Base-by-base conservation (phyloP, 2,797 vertebrate species). In the Gymnocypris eckloni region DNA sequence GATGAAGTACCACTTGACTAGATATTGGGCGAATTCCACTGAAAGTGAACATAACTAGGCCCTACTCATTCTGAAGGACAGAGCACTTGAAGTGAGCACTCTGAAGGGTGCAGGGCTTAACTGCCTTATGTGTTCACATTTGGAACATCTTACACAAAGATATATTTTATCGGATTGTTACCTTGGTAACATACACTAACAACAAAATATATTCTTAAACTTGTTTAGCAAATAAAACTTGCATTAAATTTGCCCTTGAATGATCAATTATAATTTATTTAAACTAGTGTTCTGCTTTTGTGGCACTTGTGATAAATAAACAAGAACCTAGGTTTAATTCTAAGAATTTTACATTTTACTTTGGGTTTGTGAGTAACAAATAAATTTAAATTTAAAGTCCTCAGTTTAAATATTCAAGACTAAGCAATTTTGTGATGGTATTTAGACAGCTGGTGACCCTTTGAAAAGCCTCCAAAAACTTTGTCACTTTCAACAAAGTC, bases 1-100 rank as follows among this genome's bases (percentile, higher is more conserved):
- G 77, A 79, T 79, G 54, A 79, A 79, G 77, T 79, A 28, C 39
- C 56, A 64, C 77, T 64, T 12, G 18, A 45, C 41, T 64, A 45
- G 77, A 45, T 64, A 64, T 45, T 64, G 37, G 77, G 56, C 8
- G 4, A 79, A 45, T 45, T 64, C 39, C 77, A 64, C 41, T 12
- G 56, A 25, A 79, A 79, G 77, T 20, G 56, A 79, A 41, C 56
- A 45, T 25, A n/a, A 43, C 56, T 64, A 18, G 54, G 56, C 56
- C 8, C 39, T 64, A 64, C 39, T 79, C 15, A 43, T 41, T 64
- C 39, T 64, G 77, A 79, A 79, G 77, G 77, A 16, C 56, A 64
- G 56, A 28, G 39, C 77, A 64, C 77, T 79, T 79, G 15, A 79
- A 79, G 39, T 28, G n/a, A 79, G 56, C 54, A 61, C 54, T 43